Conservation (phyloP, 64 coral and sea anemone genomes). For the Dendronephthya gigantea region DNA sequence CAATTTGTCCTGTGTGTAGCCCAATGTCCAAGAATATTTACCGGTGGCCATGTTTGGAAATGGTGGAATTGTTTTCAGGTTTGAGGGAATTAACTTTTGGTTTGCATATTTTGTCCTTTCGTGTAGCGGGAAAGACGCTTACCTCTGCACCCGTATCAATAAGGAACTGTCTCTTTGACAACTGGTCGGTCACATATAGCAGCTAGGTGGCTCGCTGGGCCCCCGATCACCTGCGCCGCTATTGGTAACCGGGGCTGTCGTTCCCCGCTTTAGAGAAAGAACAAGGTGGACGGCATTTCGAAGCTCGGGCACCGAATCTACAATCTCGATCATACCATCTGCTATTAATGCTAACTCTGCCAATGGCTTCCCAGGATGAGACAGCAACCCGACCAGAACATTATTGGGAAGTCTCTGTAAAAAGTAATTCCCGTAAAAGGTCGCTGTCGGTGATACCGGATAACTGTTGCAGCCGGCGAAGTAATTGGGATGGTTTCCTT, state of each 20-base stretch:
- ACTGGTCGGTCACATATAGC: not conserved
- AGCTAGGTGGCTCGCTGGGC: not conserved
- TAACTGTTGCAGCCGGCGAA: not conserved
- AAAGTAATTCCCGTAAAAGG: not conserved
- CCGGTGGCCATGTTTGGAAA: not conserved
- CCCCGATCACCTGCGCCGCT: not conserved
- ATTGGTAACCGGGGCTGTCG: not conserved
- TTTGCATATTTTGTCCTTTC: not conserved
- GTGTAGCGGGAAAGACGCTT: not conserved
- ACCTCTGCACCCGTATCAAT: slow-evolving; percentile 10
- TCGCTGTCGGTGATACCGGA: not conserved
- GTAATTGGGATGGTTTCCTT: not conserved
- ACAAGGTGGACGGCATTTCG: slow-evolving; percentile 3
- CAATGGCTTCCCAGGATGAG: not conserved
- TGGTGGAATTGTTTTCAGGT: slow-evolving; percentile 4
- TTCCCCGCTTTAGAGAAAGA: not conserved
- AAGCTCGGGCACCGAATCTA: not conserved
- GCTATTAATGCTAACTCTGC: not conserved
- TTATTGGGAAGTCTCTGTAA: not conserved
- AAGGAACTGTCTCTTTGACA: not conserved
- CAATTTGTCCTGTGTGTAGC: no score
- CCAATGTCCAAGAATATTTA: not conserved
- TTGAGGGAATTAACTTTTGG: not conserved
- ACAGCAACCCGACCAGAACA: not conserved
- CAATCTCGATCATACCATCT: not conserved